Percentiles rank a stretch among this genome's conserved stretches.
Evolutionary conservation across 2,797 vertebrate genomes (phyloP).

Genomic region (Gymnothorax javanicus): DNA sequence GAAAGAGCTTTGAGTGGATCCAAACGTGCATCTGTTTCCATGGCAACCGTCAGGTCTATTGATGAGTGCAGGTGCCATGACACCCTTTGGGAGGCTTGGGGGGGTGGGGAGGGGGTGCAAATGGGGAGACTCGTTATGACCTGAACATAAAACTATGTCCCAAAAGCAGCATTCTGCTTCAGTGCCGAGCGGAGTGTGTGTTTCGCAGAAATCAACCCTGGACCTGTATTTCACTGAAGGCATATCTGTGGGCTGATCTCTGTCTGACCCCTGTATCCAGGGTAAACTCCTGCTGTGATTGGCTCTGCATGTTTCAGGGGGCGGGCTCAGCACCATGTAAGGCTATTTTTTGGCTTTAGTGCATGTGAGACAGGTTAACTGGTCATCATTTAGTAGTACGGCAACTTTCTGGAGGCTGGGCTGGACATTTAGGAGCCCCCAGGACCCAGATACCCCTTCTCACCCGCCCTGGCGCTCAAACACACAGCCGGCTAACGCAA

Average conservation of each 20-base stretch:
- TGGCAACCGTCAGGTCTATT: constrained; percentile 32
- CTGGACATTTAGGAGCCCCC: neutral
- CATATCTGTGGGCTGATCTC: neutral
- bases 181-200: neutral
- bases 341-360: neutral
- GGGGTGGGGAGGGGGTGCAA: neutral
- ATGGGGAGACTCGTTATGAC: neutral
- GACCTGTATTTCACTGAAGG: neutral
- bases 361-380: neutral
- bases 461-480: constrained; percentile 1
- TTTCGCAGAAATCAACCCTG: neutral
- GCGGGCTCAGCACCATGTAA: neutral
- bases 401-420: neutral
- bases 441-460: neutral
- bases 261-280: neutral
- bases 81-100: neutral
- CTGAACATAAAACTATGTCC: neutral
- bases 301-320: neutral
- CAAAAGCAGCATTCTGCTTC: neutral
- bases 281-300: neutral
- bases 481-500: neutral
- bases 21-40: constrained; percentile 11
- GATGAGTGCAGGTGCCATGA: constrained; percentile 3
- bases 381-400: neutral
- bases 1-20: constrained; percentile 31